Evolutionary conservation across 2,888 invertebrate species (phyloP).

Genomic region (Cephus pulcher): DNA sequence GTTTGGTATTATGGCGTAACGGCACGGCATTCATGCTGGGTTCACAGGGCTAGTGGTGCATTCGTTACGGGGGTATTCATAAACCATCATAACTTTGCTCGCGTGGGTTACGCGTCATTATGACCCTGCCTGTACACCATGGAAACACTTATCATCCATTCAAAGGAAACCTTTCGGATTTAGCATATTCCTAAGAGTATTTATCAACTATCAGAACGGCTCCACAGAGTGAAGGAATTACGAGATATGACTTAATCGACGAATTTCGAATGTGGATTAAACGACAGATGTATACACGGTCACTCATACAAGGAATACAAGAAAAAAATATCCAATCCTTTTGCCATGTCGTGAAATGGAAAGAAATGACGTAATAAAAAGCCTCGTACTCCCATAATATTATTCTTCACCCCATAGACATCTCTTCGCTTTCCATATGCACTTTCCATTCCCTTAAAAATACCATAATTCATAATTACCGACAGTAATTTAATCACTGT

Average conservation of each 20-base stretch:
- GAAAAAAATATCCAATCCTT: background rate
- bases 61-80: slow-evolving; percentile 65
- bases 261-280: background rate
- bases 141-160: background rate
- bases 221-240: background rate
- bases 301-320: background rate
- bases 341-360: background rate
- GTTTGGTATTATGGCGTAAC: slow-evolving; percentile 54
- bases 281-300: background rate
- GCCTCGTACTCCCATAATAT: slow-evolving; percentile 9
- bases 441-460: background rate
- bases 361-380: slow-evolving; percentile 6
- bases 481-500: slow-evolving; percentile 31
- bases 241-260: background rate
- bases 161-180: background rate
- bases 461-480: slow-evolving; percentile 31
- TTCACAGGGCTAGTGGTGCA: slow-evolving; percentile 45
- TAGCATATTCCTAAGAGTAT: background rate
- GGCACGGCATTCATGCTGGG: slow-evolving; percentile 41
- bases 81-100: slow-evolving; percentile 62
- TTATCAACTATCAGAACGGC: background rate
- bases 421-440: background rate
- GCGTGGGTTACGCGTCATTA: slow-evolving; percentile 38
- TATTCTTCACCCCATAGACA: background rate
- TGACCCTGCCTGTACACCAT: background rate